Evolutionary conservation across 2,113 vertebrate genomes (phyloP), one percentile per base, ranked within the genome.

Genomic region (Paraplagusia blochii): DNA sequence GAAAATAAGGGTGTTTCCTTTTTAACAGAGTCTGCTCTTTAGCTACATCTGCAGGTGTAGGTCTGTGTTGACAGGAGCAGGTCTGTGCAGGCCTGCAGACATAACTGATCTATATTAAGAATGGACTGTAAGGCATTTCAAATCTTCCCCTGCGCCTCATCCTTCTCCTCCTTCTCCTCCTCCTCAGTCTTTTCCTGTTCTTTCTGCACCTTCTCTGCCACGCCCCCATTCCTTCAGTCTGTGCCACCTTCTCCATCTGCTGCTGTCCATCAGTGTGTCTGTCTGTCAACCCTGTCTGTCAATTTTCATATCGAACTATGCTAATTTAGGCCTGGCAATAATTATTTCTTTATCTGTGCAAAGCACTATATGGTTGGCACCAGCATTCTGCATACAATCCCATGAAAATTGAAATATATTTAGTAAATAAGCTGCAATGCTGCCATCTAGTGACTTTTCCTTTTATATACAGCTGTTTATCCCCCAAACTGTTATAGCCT

Each of bases 21-120:
- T 6, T 29, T 29, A 29, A 29, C 22, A 6, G 22, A 14, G 11
- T 10, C 17, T 16, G 1, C n/a, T 50, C 5, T 17, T 14, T n/a
- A 66, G 38, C 9, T 15, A 44, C 14, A 36, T 38, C 7, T 36
- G 22, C 17, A 50, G 44, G 56, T 11, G 12, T n/a, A 0, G 45
- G 53, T 55, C 54, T 13, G 8, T 39, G 36, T 33, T 29, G n/a
- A 34, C 5, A 8, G 12, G 50, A 42, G 42, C 45, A 7, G 72
- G 66, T 73, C 0, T 69, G 81, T 64, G 36, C 8, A 71, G 72
- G 55, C 66, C 68, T 67, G 85, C 75, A 87, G 77, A 71, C 82
- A 71, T 69, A 69, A 68, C 66, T 50, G 63, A 52, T 57, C 85
- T 87, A 87, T 77, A 79, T 70, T 76, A 76, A 84, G 83, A 79